These are phyloP conservation scores for Ceuthmochares aereus DNA, from an alignment of 2,113 vertebrate species.

Conservation along the genomic window DNA sequence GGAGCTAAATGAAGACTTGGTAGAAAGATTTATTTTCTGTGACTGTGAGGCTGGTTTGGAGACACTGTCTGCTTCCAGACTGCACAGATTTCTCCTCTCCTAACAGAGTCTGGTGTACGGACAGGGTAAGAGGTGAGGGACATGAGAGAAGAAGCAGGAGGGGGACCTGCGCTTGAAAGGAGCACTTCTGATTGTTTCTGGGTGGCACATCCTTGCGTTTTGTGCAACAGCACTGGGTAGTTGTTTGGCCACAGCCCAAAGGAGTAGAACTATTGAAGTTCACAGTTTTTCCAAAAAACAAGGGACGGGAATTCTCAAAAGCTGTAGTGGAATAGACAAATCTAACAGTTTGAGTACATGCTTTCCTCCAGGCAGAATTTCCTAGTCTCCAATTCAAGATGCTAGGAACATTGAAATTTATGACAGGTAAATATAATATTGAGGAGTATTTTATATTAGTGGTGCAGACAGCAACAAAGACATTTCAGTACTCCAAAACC, in stretches of 20 bases:
- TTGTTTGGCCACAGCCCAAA: background rate
- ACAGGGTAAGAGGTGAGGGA: background rate
- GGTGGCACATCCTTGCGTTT: background rate
- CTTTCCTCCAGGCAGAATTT: background rate
- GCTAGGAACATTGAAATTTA: background rate
- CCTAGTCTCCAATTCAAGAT: background rate
- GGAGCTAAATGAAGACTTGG: background rate
- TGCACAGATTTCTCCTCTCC: background rate
- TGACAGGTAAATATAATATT: background rate
- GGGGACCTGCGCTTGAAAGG: background rate
- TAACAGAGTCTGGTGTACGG: rapidly evolving
- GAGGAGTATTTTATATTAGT: background rate
- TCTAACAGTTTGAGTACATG: background rate
- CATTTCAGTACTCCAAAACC: background rate
- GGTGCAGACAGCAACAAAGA: background rate
- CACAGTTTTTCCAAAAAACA: background rate
- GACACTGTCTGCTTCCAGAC: background rate
- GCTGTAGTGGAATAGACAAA: background rate
- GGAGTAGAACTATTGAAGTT: rapidly evolving
- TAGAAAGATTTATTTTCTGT: rapidly evolving
- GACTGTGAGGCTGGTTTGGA: rapidly evolving
- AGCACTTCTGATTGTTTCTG: background rate
- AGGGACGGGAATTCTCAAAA: background rate
- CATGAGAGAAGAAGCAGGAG: background rate
- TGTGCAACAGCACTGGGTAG: rapidly evolving